A percentile compares a stretch with the other conserved stretches of the same genome.
These are phyloP conservation scores for Archips xylosteana DNA, from an alignment of 2,888 invertebrate species.

Conservation along the genomic window DNA sequence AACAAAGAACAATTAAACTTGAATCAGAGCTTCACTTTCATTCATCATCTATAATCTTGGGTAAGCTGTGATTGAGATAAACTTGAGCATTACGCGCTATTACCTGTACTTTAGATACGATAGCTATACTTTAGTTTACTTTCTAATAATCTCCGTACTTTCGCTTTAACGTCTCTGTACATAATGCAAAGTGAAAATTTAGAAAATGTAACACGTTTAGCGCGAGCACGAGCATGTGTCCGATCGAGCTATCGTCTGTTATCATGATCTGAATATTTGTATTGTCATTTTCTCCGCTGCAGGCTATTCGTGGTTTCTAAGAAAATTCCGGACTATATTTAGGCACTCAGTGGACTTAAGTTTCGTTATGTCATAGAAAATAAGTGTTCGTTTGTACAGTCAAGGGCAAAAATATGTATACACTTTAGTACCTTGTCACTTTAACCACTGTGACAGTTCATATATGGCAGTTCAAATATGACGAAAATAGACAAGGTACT, in stretches of 20 bases:
- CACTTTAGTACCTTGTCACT: too few relatives aligned
- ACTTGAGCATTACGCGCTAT: slow-evolving; percentile 34
- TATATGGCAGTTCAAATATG: too few relatives aligned
- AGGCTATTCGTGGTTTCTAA: not conserved
- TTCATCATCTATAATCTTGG: slow-evolving; percentile 18
- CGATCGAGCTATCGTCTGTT: slow-evolving; percentile 55
- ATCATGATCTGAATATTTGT: slow-evolving; percentile 47
- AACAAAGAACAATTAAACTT: slow-evolving; percentile 23
- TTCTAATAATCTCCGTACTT: slow-evolving; percentile 69
- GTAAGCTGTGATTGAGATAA: slow-evolving; percentile 28
- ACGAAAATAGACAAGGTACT: too few relatives aligned
- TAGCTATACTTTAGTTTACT: slow-evolving; percentile 51
- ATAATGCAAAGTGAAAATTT: slow-evolving; percentile 58
- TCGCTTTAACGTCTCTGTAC: slow-evolving; percentile 53
- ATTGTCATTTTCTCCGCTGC: not conserved
- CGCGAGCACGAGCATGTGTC: slow-evolving; percentile 45
- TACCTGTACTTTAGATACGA: slow-evolving; percentile 37
- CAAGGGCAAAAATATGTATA: too few relatives aligned
- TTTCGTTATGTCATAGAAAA: too few relatives aligned
- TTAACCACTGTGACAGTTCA: too few relatives aligned
- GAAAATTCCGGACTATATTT: slow-evolving; percentile 7
- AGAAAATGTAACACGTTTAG: slow-evolving; percentile 57
- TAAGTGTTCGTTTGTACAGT: too few relatives aligned
- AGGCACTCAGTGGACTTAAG: not conserved
- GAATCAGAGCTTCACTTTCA: slow-evolving; percentile 33